Evolutionary conservation across 2,888 invertebrate species (phyloP), one percentile per base, ranked within the genome.

Genomic region (Allacma fusca): DNA sequence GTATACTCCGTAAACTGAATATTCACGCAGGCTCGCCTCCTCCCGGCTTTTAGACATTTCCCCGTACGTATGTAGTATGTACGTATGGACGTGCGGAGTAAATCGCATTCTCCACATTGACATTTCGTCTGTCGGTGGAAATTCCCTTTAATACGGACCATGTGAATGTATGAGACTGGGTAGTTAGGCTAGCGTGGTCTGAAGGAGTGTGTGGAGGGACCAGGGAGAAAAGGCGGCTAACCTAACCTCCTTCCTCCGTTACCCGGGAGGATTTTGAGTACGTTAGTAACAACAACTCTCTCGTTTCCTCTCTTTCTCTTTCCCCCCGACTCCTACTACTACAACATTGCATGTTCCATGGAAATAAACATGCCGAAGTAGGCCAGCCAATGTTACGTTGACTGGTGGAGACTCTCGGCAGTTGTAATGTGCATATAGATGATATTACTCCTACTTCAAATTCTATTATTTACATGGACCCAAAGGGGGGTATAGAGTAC

Each of bases 221-320:
- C 16, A 24, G 19, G 1, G 28, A 65, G 65, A 65, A 28, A 65
- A 1, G 26, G 65, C 29, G 26, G 65, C 65, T 65, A 65, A 65
- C 65, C 65, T 65, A 65, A 65, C 65, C 65, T 65, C 65, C 65
- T 65, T 65, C 65, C 28, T 50, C 50, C 24, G 28, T 28, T 28
- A 65, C 65, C 65, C 65, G 65, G 65, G 65, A 28, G 65, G 65
- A 65, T 65, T 65, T 29, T 16, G 26, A 28, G n/a, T 65, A 19
- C 12, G 65, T 28, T 23, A 62, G 62, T 23, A 62, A 12, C n/a
- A 62, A n/a, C 24, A 26, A 26, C 19, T 23, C n/a, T 23, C 5
- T 16, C 62, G 13, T 9, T 23, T 16, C 21, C 62, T 1, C 21
- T 62, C 26, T 59, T 4, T n/a, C n/a, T n/a, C n/a, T n/a, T n/a